A percentile compares a stretch with the other conserved stretches of the same genome.
phyloP scores from a whole-genome alignment of 2,113 vertebrate species.

The Chitala chitala region DNA sequence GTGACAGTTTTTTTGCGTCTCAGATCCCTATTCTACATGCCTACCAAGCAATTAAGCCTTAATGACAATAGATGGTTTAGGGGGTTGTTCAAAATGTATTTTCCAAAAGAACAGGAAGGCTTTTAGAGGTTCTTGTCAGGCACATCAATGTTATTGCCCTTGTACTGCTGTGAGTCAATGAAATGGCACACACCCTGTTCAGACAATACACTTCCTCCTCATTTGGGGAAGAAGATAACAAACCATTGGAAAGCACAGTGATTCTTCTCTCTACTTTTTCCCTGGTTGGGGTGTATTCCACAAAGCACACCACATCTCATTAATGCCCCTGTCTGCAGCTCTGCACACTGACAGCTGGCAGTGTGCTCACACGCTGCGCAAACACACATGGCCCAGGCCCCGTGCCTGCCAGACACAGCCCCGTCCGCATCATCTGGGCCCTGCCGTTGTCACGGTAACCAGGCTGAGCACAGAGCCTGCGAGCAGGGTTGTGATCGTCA shows the following conservation, averaged over 20 bases:
- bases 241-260: not conserved
- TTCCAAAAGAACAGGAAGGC: not conserved
- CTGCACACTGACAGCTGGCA: slow-evolving; percentile 29
- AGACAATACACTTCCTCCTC: too few relatives aligned
- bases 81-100: not conserved
- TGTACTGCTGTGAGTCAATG: too few relatives aligned
- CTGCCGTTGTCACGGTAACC: slow-evolving; percentile 5
- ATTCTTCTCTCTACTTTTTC: slow-evolving; percentile 19
- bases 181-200: too few relatives aligned
- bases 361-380: slow-evolving; percentile 32
- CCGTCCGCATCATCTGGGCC: slow-evolving; percentile 3
- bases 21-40: not conserved
- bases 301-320: slow-evolving; percentile 31
- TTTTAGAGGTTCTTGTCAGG: too few relatives aligned
- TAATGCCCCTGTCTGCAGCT: slow-evolving; percentile 25
- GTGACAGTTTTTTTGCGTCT: not conserved
- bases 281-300: slow-evolving; percentile 26
- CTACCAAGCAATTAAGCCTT: not conserved
- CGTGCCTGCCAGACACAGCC: slow-evolving; percentile 4
- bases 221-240: slow-evolving; percentile 10
- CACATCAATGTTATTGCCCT: too few relatives aligned
- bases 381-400: slow-evolving; percentile 26
- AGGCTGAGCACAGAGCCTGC: not conserved
- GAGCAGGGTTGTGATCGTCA: not conserved
- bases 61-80: not conserved